A percentile compares a stretch with the other conserved stretches of the same genome.
These are phyloP conservation scores for Halcyon leucocephala DNA, from an alignment of 2,797 vertebrate species.

Conservation along the genomic window DNA sequence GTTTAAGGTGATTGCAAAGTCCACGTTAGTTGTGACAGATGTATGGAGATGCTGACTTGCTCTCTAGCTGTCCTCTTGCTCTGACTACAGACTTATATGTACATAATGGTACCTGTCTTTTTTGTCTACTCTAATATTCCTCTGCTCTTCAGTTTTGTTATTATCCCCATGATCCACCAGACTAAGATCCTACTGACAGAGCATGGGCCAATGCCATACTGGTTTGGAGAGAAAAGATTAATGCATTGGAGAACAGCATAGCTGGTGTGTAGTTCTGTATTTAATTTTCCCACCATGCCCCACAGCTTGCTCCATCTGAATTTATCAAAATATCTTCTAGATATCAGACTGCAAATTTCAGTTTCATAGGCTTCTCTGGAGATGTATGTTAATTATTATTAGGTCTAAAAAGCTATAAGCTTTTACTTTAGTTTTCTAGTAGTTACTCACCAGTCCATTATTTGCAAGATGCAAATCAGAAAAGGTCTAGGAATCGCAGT, in stretches of 20 bases:
- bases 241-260: background rate
- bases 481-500: background rate
- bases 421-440: background rate
- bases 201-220: background rate
- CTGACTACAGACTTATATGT: background rate
- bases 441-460: background rate
- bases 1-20: background rate
- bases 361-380: background rate
- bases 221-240: background rate
- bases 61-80: background rate
- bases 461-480: background rate
- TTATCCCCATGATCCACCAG: background rate
- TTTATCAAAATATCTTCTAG: background rate
- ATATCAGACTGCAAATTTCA: background rate
- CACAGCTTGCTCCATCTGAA: background rate
- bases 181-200: background rate
- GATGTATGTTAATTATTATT: background rate
- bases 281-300: background rate
- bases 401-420: background rate
- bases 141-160: background rate
- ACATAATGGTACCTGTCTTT: fast-evolving
- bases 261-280: fast-evolving
- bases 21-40: background rate
- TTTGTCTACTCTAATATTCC: background rate
- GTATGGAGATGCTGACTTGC: background rate